Conservation (phyloP, 2,888 invertebrate species). For the Hybos culiciformis region DNA sequence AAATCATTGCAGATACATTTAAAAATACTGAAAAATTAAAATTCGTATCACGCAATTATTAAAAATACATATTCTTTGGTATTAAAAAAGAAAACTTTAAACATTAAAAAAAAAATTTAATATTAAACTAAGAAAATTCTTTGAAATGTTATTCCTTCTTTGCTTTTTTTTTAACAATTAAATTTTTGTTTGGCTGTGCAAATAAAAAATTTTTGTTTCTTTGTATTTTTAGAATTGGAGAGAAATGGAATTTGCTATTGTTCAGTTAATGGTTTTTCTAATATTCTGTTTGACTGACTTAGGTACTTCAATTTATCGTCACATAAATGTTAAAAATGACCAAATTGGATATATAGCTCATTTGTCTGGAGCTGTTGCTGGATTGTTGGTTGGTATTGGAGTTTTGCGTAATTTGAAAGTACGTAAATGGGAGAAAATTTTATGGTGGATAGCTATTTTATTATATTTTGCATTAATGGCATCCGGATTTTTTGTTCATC, state of each 20-base stretch:
- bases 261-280: conserved; percentile 70
- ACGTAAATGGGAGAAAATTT: conserved; percentile 61
- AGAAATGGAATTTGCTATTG: conserved; percentile 90
- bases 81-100: too few species aligned
- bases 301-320: conserved; percentile 85
- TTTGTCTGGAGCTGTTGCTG: conserved; percentile 80
- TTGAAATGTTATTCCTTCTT: too few species aligned
- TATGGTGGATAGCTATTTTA: conserved; percentile 71
- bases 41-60: too few species aligned
- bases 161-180: too few species aligned
- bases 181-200: too few species aligned
- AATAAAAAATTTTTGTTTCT: too few species aligned
- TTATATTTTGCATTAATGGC: conserved; percentile 56
- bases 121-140: too few species aligned
- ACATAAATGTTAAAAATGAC: conserved; percentile 52
- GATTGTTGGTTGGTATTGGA: conserved; percentile 66
- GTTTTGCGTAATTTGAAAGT: conserved; percentile 70
- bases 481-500: conserved; percentile 57
- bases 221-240: conserved; percentile 68
- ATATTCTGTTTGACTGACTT: conserved; percentile 71
- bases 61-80: too few species aligned
- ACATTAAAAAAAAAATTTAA: too few species aligned
- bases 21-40: too few species aligned
- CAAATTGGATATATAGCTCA: conserved; percentile 92
- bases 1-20: too few species aligned